phyloP scores from a whole-genome alignment of 1,140 invertebrate species.

The Drosophila insularis region DNA sequence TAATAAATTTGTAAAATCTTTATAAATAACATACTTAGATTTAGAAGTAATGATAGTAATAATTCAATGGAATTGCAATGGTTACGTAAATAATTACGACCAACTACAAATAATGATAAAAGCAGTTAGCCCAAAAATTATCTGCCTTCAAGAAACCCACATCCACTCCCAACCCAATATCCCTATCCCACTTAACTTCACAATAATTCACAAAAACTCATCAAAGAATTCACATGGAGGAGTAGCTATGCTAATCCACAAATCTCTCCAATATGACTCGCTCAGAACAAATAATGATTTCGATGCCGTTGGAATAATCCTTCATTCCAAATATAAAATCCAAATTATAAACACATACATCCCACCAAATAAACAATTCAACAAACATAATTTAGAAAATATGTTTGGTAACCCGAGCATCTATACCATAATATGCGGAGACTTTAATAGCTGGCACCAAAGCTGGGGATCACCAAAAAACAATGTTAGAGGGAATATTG shows the following conservation, averaged over 20 bases:
- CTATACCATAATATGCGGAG: neutral
- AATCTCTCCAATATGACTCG: neutral
- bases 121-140: neutral
- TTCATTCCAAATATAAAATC: neutral
- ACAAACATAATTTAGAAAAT: no score
- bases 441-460: conserved; percentile 8
- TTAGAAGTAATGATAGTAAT: neutral
- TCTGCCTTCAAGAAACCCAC: conserved; percentile 2
- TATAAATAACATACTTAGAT: neutral
- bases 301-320: neutral
- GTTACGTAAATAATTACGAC: neutral
- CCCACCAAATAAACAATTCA: neutral
- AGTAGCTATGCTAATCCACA: neutral
- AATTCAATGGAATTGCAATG: conserved; percentile 1
- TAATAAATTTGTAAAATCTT: no score
- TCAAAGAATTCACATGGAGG: neutral
- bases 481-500: no score
- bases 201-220: neutral
- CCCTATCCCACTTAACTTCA: neutral
- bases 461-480: neutral
- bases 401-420: no score
- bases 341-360: neutral
- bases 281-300: neutral
- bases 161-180: neutral
- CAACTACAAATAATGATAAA: neutral